Percentiles rank a stretch among this genome's conserved stretches.
Evolutionary conservation across 2,113 vertebrate species (phyloP).

Genomic region (Empidonax traillii): DNA sequence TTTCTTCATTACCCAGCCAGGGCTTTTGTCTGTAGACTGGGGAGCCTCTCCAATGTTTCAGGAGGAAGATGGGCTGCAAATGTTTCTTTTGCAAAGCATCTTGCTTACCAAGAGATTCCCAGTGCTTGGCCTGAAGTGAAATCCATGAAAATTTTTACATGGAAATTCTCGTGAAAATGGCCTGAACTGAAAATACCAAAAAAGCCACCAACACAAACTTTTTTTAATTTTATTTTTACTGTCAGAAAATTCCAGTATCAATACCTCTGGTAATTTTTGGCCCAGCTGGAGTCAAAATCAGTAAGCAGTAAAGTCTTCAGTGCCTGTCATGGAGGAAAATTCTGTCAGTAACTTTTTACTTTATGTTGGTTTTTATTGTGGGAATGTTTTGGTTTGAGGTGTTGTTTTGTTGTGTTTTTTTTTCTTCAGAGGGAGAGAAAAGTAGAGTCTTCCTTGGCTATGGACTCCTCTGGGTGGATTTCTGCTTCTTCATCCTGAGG

Average conservation of each 20-base stretch:
- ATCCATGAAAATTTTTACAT: not conserved
- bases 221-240: not conserved
- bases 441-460: not conserved
- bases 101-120: not conserved
- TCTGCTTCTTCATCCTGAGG: not conserved
- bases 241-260: conserved; percentile 40
- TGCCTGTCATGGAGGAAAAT: not conserved
- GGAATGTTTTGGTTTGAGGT: not conserved
- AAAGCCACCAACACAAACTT: not conserved
- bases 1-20: not conserved
- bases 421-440: not conserved
- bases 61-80: not conserved
- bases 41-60: not conserved
- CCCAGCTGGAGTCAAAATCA: not conserved
- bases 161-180: conserved; percentile 28
- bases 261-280: conserved; percentile 38
- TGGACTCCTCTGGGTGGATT: not conserved
- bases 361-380: not conserved
- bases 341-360: not conserved
- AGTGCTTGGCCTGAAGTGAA: not conserved
- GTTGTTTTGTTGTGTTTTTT: not conserved
- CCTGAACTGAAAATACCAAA: not conserved
- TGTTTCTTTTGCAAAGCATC: not conserved
- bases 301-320: not conserved
- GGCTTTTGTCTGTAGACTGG: not conserved